Percentiles rank a stretch among this genome's conserved stretches.
These are phyloP conservation scores for Lottia scabra DNA, from an alignment of 2,888 invertebrate genomes.

Conservation along the genomic window DNA sequence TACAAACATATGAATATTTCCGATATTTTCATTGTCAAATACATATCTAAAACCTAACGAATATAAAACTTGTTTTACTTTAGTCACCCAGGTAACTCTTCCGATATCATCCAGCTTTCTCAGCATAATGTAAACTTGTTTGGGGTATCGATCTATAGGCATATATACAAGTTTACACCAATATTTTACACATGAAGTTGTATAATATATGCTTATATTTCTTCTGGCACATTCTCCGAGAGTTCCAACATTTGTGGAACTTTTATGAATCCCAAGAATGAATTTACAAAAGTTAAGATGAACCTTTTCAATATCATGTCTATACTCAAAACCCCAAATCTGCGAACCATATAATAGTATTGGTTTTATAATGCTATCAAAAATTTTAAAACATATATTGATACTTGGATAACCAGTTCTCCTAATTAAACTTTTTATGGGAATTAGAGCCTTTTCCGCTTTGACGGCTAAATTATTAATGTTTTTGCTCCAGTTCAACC, in stretches of 20 bases:
- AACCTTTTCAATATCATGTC: background rate
- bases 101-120: background rate
- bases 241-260: background rate
- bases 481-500: background rate
- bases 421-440: background rate
- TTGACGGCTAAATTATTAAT: background rate
- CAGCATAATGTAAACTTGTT: background rate
- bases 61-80: background rate
- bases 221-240: background rate
- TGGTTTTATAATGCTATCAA: background rate
- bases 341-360: background rate
- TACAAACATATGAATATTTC: background rate
- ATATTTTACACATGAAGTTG: background rate
- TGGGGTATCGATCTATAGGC: background rate
- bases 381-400: background rate
- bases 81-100: background rate
- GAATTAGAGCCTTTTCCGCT: background rate
- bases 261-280: background rate
- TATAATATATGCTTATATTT: background rate
- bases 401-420: too few relatives aligned
- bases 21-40: background rate
- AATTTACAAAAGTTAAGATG: background rate
- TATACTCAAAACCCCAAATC: background rate
- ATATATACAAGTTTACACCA: background rate
- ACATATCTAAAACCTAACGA: background rate